These are phyloP conservation scores for Geopemphigus sp. DNA, from an alignment of 1,140 invertebrate species.

Conservation along the genomic window DNA sequence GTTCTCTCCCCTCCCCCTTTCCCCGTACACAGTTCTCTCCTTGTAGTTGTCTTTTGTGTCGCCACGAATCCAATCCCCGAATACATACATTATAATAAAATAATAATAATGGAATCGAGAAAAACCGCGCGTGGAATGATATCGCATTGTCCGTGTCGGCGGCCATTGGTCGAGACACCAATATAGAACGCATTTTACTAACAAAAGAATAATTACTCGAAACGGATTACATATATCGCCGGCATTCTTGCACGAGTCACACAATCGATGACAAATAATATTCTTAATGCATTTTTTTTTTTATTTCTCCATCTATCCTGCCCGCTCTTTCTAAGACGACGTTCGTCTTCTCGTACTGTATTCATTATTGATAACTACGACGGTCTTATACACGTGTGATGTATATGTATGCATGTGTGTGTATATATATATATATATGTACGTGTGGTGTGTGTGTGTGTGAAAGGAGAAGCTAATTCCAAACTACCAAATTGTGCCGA, in stretches of 20 bases:
- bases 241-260: constrained; percentile 49
- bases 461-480: constrained; percentile 48
- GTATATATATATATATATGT: not conserved
- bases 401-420: not conserved
- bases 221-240: constrained; percentile 47
- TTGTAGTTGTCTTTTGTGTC: constrained; percentile 25
- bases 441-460: not conserved
- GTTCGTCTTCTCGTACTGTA: constrained; percentile 36
- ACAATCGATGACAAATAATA: constrained; percentile 50
- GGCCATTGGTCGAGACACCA: constrained; percentile 43
- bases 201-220: constrained; percentile 49
- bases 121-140: constrained; percentile 39
- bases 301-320: not conserved
- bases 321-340: not conserved
- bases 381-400: constrained; percentile 30
- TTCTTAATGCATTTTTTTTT: constrained; percentile 42
- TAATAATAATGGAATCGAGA: constrained; percentile 47
- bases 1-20: not conserved
- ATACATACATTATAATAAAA: constrained; percentile 32
- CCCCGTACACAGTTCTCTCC: constrained; percentile 6
- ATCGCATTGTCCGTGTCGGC: constrained; percentile 23
- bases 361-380: constrained; percentile 49
- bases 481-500: constrained; percentile 44
- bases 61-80: constrained; percentile 11
- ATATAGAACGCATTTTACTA: constrained; percentile 47